Evolutionary conservation across 2,797 vertebrate species (phyloP).

Genomic region (Lutjanus campechanus): DNA sequence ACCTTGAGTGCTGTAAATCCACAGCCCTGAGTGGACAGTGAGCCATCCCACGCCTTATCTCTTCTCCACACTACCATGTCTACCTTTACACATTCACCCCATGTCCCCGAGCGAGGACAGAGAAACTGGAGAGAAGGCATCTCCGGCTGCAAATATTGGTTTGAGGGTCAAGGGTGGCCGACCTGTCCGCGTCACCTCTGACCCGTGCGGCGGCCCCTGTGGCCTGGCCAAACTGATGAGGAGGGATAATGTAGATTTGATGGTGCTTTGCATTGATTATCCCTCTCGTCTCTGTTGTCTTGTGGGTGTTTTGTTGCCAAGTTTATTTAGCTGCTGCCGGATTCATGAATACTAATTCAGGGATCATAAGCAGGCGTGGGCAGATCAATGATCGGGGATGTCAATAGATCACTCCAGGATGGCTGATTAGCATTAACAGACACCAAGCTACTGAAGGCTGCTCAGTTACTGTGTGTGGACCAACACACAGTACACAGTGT

Average conservation of each 20-base stretch:
- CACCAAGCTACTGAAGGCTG: conserved; percentile 22
- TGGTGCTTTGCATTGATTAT: conserved; percentile 95
- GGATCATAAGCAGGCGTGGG: conserved; percentile 90
- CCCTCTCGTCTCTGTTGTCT: conserved; percentile 83
- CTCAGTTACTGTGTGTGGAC: neutral
- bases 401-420: conserved; percentile 83
- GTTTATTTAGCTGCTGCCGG: conserved; percentile 96
- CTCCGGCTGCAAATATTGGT: conserved; percentile 89
- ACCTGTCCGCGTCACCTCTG: conserved; percentile 94
- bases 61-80: conserved; percentile 53
- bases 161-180: conserved; percentile 94
- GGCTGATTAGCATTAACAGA: conserved; percentile 58
- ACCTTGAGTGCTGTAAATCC: conserved; percentile 77
- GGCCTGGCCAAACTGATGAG: conserved; percentile 91
- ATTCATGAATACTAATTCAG: conserved; percentile 99
- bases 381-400: conserved; percentile 86
- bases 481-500: neutral
- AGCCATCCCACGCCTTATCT: conserved; percentile 70
- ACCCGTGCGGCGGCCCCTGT: conserved; percentile 82
- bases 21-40: conserved; percentile 42
- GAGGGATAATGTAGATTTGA: conserved; percentile 99
- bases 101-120: conserved; percentile 17
- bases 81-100: conserved; percentile 45
- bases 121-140: conserved; percentile 70
- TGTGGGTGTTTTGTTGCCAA: conserved; percentile 90